Conservation (phyloP, 2,113 vertebrate species). For the Rhabdornis inornatus region DNA sequence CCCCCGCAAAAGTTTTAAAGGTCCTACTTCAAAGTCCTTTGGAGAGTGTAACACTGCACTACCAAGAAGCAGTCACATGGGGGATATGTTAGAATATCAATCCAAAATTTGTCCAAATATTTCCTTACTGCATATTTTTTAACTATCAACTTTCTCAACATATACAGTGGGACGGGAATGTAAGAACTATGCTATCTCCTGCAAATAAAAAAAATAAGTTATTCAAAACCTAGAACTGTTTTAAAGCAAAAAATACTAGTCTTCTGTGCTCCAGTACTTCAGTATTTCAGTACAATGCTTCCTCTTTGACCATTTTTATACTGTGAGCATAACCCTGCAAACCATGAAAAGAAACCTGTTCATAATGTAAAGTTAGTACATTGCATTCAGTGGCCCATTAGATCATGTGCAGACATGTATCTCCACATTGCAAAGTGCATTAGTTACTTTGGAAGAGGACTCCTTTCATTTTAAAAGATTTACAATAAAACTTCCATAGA, state of each 20-base stretch:
- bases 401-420: not conserved
- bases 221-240: not conserved
- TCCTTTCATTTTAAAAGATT: not conserved
- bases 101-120: not conserved
- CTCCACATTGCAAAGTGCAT: not conserved
- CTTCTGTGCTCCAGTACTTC: not conserved
- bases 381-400: not conserved
- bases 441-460: not conserved
- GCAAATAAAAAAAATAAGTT: not conserved
- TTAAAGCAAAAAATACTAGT: not conserved
- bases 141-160: not conserved
- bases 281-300: not conserved
- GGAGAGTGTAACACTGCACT: not conserved
- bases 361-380: not conserved
- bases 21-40: not conserved
- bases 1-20: not conserved
- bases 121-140: not conserved
- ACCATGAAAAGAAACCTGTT: not conserved
- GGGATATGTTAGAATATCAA: conserved; percentile 27
- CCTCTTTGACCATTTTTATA: not conserved
- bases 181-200: not conserved
- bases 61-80: conserved; percentile 46
- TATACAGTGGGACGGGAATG: not conserved
- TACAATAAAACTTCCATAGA: not conserved
- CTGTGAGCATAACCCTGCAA: not conserved